A percentile compares a stretch with the other conserved stretches of the same genome.
phyloP scores from a whole-genome alignment of 2,888 invertebrate species.

The Chirona hameri region DNA sequence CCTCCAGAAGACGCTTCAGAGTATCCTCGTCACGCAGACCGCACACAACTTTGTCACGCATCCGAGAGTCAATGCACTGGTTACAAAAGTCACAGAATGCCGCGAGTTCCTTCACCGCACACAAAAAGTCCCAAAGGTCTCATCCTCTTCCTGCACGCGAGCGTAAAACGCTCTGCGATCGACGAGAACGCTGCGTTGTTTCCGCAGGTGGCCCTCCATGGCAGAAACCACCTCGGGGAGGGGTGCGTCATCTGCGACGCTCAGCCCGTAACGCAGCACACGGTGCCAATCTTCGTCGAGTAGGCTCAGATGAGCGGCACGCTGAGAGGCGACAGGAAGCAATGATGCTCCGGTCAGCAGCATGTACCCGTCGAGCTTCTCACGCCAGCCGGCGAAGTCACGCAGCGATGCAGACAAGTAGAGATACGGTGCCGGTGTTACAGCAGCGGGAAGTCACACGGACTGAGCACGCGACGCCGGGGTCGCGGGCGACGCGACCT shows the following conservation, averaged over 20 bases:
- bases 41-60: neutral
- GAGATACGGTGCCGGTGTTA: neutral
- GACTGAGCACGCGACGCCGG: neutral
- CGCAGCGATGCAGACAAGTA: neutral
- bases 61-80: neutral
- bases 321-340: neutral
- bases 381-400: neutral
- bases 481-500: neutral
- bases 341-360: neutral
- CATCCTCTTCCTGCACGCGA: no score
- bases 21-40: neutral
- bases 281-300: neutral
- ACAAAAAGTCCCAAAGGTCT: neutral
- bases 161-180: neutral
- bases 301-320: neutral
- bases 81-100: neutral
- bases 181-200: neutral
- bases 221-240: neutral
- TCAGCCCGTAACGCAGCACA: neutral
- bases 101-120: neutral
- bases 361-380: neutral
- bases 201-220: neutral
- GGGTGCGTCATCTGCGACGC: neutral
- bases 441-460: neutral
- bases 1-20: neutral